phyloP scores from a whole-genome alignment of 2,797 vertebrate genomes.

The Leptatherina wallacei region DNA sequence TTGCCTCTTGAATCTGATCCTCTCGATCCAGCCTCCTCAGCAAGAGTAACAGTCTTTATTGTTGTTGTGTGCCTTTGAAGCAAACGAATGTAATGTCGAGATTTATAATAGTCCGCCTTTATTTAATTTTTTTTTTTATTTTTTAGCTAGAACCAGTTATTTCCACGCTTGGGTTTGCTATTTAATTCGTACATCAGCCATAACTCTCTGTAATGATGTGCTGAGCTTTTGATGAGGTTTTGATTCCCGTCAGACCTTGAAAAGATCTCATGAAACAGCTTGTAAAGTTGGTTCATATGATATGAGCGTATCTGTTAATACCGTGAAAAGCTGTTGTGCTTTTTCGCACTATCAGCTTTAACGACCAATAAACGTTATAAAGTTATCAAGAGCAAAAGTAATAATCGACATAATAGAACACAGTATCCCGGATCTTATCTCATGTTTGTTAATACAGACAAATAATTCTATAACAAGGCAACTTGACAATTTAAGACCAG shows the following conservation, averaged over 20 bases:
- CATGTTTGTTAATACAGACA: neutral
- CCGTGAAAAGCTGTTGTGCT: too few species aligned
- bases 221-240: neutral
- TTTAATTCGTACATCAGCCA: neutral
- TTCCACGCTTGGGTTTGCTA: neutral
- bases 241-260: neutral
- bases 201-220: neutral
- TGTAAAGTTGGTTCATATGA: neutral
- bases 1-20: neutral
- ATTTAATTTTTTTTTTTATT: too few species aligned
- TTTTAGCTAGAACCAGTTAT: neutral
- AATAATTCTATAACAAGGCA: neutral
- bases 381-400: too few species aligned
- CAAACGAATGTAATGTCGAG: neutral
- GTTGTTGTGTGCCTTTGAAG: neutral
- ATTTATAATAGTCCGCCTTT: neutral
- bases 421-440: too few species aligned
- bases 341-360: too few species aligned
- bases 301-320: neutral
- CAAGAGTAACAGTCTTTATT: neutral
- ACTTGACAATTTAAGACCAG: neutral
- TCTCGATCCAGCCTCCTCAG: neutral
- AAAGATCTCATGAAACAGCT: neutral
- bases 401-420: too few species aligned
- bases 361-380: too few species aligned